Evolutionary conservation across 2,113 vertebrate species (phyloP), one percentile per base, ranked within the genome.

Genomic region (Morone saxatilis): DNA sequence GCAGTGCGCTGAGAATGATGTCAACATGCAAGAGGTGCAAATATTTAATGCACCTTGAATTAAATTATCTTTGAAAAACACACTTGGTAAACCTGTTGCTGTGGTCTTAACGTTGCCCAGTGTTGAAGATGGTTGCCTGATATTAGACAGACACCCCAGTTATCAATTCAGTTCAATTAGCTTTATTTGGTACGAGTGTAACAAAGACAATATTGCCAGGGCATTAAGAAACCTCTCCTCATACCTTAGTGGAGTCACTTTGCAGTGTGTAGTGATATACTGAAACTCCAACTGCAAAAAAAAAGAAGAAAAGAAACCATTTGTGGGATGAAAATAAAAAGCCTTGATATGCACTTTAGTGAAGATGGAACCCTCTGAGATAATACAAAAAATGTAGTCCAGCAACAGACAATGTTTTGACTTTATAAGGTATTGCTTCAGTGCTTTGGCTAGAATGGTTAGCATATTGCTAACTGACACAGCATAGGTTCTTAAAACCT

Each of bases 11-110:
- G 43, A 50, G 25, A 66, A 45, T 54, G 40, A 67, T n/a, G 16
- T 12, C 36, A 16, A 51, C 13, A 16, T 43, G 17, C 43, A 61
- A 69, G 25, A 74, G 47, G 47, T 62, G 43, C 65, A 65, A 61
- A 61, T 67, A 56, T 68, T 61, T 47, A 61, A 68, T 71, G 40
- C 41, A 56, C 16, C 47, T 73, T 43, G 25, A 62, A 68, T 77
- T 67, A 25, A 77, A 76, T 77, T 19, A 53, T 6, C 61, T 67
- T 54, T 47, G 13, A 48, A 65, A 71, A 71, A 51, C 77, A 71
- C n/a, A 36, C 25, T 53, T 59, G 45, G 20, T 81, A 51, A 59
- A 9, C 31, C 41, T 50, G 20, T 57, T 62, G 61, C 67, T 68
- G 48, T 66, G 54, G 54, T 65, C 25, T 41, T 60, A 43, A 63